Base-by-base conservation (phyloP, 1,140 invertebrate genomes). In the Anastatus disparis region DNA sequence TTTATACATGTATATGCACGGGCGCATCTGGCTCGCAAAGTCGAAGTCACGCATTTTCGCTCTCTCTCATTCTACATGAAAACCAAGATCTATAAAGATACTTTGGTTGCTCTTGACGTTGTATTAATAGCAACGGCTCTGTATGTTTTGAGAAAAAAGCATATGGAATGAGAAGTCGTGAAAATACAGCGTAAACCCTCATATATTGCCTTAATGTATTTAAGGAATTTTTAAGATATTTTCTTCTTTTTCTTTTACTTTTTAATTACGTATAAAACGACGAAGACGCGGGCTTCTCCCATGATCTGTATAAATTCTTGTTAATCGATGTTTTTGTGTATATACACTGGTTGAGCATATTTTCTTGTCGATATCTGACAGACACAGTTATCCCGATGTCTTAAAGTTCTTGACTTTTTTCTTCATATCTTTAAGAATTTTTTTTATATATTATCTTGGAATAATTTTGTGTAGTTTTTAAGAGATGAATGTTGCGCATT, bases 301-400 rank as follows among this genome's bases (percentile, higher is more conserved):
- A 70, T 72, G 56, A 75, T 75, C 40, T 76, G 70, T 76, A 76
- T 76, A 74, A 72, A 76, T 72, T 74, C 8, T 68, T 65, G 59
- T 68, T 72, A 10, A 40, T 50, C 26, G 15, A 70, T 64, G 24
- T 70, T 70, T 70, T 29, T 76, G 48, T 72, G 58, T 74, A 67
- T 70, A 63, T 68, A 73, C 61, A 73, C 29, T 62, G n/a, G 38
- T 58, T 17, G n/a, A n/a, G n/a, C n/a, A n/a, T n/a, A n/a, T 6
- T 10, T 24, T 29, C 20, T 68, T 24, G 40, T 38, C 52, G 10
- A 46, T 42, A n/a, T 10, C 9, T 22, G 46, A 26, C 13, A 24
- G n/a, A 29, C 46, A 35, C 61, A 17, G 35, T 20, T 26, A 63
- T 61, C 27, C 35, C 31, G 26, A n/a, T 29, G 42, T n/a, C 35